phyloP scores from a whole-genome alignment of 2,888 invertebrate genomes.

The Xylota segnis region DNA sequence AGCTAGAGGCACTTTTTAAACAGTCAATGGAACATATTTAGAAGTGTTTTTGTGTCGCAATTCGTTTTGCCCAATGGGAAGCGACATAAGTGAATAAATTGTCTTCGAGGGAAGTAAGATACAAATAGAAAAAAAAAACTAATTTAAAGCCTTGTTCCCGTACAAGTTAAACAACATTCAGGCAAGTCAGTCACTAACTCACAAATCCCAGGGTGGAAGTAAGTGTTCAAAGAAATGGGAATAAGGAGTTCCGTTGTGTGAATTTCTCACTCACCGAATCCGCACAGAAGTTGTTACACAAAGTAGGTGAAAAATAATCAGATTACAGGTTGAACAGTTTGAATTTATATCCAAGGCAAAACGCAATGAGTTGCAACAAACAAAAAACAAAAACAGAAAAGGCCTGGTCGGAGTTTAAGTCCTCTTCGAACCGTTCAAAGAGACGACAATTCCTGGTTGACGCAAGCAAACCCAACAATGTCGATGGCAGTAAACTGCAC shows the following conservation, averaged over 20 bases:
- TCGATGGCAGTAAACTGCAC: constrained; percentile 32
- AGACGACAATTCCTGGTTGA: constrained; percentile 45
- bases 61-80: too few species aligned
- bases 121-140: background rate
- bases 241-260: constrained; percentile 18
- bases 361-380: constrained; percentile 4
- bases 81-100: too few species aligned
- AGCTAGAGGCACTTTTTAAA: too few species aligned
- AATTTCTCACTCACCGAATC: constrained; percentile 16
- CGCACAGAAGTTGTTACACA: constrained; percentile 12
- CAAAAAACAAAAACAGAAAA: too few species aligned
- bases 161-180: constrained; percentile 13
- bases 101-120: background rate
- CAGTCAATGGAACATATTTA: too few species aligned
- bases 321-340: constrained; percentile 36
- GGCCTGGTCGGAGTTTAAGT: constrained; percentile 8
- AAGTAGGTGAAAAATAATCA: constrained; percentile 58
- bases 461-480: constrained; percentile 26
- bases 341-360: constrained; percentile 10
- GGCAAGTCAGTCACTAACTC: constrained; percentile 7
- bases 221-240: constrained; percentile 22
- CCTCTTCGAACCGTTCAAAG: constrained; percentile 5
- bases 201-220: constrained; percentile 6
- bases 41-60: too few species aligned
- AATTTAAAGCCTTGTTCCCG: constrained; percentile 8